Evolutionary conservation across 1,140 invertebrate genomes (phyloP).

Genomic region (Zaprionus inermis): DNA sequence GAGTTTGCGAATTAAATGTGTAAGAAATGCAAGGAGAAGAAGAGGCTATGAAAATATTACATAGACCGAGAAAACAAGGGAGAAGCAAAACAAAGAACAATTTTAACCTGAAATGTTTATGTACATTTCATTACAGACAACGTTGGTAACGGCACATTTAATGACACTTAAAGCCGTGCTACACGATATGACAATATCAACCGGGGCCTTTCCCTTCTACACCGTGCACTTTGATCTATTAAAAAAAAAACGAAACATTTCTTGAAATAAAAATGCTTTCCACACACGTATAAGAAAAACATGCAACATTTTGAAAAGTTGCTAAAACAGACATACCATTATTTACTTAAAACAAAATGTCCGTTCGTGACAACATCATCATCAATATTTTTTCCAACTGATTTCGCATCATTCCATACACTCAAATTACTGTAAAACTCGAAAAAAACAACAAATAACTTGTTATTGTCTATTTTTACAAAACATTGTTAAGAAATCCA

Average conservation of each 20-base stretch:
- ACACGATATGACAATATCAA: constrained; percentile 17
- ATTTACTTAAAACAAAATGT: not conserved
- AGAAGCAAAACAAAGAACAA: constrained; percentile 21
- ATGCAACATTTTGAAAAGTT: not conserved
- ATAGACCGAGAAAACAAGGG: constrained; percentile 14
- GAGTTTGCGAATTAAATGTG: constrained; percentile 52
- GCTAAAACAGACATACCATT: too few species aligned
- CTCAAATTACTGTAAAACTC: constrained; percentile 1
- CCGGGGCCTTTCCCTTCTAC: not conserved
- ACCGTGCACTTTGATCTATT: not conserved
- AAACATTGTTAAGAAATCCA: constrained; percentile 37
- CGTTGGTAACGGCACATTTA: constrained; percentile 18
- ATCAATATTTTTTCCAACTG: constrained; percentile 39
- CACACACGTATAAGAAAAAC: not conserved
- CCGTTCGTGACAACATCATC: not conserved
- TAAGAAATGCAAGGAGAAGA: too few species aligned
- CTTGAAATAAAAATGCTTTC: not conserved
- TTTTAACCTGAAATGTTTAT: constrained; percentile 52
- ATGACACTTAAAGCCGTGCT: constrained; percentile 12
- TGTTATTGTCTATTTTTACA: constrained; percentile 17
- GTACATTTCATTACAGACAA: constrained; percentile 44
- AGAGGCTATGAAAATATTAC: constrained; percentile 55
- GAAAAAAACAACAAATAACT: not conserved
- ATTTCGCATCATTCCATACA: constrained; percentile 48
- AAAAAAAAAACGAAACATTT: not conserved